phyloP scores from a whole-genome alignment of 2,113 vertebrate species.

The Sprattus sprattus region DNA sequence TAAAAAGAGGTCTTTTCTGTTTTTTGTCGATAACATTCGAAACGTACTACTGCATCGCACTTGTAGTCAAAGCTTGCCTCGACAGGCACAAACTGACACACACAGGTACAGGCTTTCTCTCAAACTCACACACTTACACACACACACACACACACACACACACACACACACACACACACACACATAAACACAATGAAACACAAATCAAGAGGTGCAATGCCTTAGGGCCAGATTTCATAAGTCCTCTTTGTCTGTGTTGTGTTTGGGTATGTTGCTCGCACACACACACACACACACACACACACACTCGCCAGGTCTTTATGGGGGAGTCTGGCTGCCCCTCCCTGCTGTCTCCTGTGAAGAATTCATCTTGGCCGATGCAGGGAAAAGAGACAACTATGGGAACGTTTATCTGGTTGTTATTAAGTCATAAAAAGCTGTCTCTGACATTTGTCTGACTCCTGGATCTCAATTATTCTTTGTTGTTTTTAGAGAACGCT shows the following conservation, averaged over 20 bases:
- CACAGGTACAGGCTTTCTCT: constrained; percentile 1
- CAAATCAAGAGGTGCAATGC: background rate
- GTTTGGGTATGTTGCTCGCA: background rate
- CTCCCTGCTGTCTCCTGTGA: background rate
- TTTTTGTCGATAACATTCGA: too few relatives aligned
- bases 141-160: constrained; percentile 43
- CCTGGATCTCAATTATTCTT: background rate
- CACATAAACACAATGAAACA: background rate
- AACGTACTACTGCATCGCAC: too few relatives aligned
- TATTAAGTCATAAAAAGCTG: background rate
- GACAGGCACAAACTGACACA: constrained; percentile 52
- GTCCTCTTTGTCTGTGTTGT: background rate
- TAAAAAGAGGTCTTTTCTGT: too few relatives aligned
- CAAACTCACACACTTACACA: constrained; percentile 46
- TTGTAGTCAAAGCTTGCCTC: too few relatives aligned
- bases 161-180: background rate
- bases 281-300: too few relatives aligned
- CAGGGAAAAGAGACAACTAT: background rate
- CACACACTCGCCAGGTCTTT: background rate
- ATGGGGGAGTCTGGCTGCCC: background rate
- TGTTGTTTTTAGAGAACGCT: background rate
- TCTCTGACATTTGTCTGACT: background rate
- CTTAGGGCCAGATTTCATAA: background rate
- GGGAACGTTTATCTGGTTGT: background rate
- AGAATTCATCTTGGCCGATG: background rate